Evolutionary conservation across 2,797 vertebrate genomes (phyloP).

Genomic region (Chelidonichthys spinosus): DNA sequence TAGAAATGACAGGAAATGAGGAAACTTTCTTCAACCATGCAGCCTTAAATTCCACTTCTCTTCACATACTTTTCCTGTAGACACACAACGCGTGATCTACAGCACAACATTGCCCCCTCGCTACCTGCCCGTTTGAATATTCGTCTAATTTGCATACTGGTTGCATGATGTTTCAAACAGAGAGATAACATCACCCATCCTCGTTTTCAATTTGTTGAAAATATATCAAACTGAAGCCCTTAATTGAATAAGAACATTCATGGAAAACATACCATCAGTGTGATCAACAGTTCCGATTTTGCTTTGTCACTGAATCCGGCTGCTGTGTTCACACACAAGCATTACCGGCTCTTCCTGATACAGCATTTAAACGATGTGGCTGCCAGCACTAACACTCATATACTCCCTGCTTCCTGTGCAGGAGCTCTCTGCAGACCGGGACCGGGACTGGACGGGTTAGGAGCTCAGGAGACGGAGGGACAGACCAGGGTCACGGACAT

Average conservation of each 20-base stretch:
- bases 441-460: slow-evolving; percentile 43
- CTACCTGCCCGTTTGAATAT: slow-evolving; percentile 37
- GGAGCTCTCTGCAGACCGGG: slow-evolving; percentile 70
- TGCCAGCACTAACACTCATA: background rate
- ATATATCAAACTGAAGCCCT: slow-evolving; percentile 2
- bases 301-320: background rate
- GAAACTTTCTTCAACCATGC: too few species aligned
- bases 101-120: slow-evolving; percentile 10
- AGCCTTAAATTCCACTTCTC: background rate
- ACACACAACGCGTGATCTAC: slow-evolving; percentile 4
- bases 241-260: background rate
- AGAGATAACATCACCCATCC: background rate
- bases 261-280: background rate
- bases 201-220: background rate
- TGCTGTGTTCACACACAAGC: background rate
- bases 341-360: slow-evolving; percentile 9
- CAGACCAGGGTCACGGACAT: slow-evolving; percentile 31
- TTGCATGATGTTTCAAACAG: background rate
- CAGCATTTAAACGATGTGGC: slow-evolving; percentile 30
- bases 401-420: slow-evolving; percentile 57
- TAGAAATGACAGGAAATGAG: background rate
- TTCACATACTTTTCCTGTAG: background rate
- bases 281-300: slow-evolving; percentile 8
- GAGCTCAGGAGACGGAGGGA: slow-evolving; percentile 39
- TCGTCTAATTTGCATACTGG: slow-evolving; percentile 34